phyloP scores from a whole-genome alignment of 2,797 vertebrate species.

The Emys orbicularis region DNA sequence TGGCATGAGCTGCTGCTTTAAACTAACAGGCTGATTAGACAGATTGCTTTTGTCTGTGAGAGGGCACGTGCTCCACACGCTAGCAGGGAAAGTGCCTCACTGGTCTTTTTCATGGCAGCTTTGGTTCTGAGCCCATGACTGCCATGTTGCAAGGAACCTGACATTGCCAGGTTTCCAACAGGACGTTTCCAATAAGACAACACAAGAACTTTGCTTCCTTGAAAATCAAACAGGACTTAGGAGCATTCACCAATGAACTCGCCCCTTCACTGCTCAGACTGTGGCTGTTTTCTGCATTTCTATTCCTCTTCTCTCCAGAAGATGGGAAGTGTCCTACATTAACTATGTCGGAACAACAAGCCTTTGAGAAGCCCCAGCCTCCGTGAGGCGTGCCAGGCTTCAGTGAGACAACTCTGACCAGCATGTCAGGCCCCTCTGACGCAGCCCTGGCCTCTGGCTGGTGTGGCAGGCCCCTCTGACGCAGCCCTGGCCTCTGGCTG shows the following conservation, averaged over 20 bases:
- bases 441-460: too few relatives aligned
- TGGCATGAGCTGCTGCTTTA: slow-evolving; percentile 30
- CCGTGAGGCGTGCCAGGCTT: not conserved
- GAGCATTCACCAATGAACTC: fast-evolving
- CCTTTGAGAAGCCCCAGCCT: fast-evolving
- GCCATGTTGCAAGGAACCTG: not conserved
- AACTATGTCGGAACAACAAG: not conserved
- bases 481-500: not conserved
- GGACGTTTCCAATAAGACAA: not conserved
- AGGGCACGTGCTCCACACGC: not conserved
- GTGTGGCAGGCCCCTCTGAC: too few relatives aligned
- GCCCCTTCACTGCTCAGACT: not conserved
- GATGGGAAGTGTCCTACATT: not conserved
- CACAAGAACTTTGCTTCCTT: fast-evolving
- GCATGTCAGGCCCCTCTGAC: too few relatives aligned
- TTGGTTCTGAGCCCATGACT: not conserved
- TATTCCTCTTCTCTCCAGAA: not conserved
- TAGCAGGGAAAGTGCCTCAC: not conserved
- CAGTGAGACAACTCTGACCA: too few relatives aligned
- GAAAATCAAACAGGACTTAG: not conserved
- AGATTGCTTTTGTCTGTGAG: not conserved
- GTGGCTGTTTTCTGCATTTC: not conserved
- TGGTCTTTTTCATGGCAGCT: not conserved
- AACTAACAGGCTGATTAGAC: slow-evolving; percentile 19
- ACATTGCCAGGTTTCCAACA: not conserved